phyloP scores from a whole-genome alignment of 2,797 vertebrate genomes.

The Gastrophryne carolinensis region DNA sequence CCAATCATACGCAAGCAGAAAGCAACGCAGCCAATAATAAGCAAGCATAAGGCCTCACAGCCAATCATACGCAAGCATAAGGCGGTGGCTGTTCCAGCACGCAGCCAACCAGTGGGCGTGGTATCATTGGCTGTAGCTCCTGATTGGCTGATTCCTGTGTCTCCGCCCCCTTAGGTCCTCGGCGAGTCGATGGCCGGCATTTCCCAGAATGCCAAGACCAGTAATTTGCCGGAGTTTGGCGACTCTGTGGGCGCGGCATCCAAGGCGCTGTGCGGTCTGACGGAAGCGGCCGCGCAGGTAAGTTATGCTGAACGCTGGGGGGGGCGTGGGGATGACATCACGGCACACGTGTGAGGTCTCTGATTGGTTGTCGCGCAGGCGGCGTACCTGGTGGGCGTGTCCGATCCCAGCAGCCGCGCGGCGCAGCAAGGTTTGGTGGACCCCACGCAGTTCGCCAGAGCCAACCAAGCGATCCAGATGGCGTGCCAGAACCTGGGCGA shows the following conservation, averaged over 20 bases:
- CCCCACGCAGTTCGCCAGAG: constrained; percentile 92
- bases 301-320: not conserved
- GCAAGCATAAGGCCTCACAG: too few species aligned
- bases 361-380: constrained; percentile 67
- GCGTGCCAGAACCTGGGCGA: constrained; percentile 96
- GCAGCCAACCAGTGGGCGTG: too few species aligned
- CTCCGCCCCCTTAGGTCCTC: constrained; percentile 78
- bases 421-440: constrained; percentile 95
- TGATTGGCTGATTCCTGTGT: not conserved
- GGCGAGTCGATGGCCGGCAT: constrained; percentile 97
- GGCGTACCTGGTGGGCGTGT: constrained; percentile 90
- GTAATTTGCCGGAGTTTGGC: constrained; percentile 90
- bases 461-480: constrained; percentile 98
- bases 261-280: constrained; percentile 93
- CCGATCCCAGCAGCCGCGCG: constrained; percentile 90
- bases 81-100: too few species aligned
- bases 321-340: not conserved
- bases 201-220: constrained; percentile 96
- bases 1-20: too few species aligned
- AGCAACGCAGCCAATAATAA: too few species aligned
- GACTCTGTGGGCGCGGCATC: constrained; percentile 88
- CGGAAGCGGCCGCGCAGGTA: constrained; percentile 93
- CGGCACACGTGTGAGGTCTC: not conserved
- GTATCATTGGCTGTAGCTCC: too few species aligned
- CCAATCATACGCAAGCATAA: too few species aligned